These are phyloP conservation scores for Rousettus madagascariensis DNA, from an alignment of 2,797 vertebrate species.

Conservation along the genomic window DNA sequence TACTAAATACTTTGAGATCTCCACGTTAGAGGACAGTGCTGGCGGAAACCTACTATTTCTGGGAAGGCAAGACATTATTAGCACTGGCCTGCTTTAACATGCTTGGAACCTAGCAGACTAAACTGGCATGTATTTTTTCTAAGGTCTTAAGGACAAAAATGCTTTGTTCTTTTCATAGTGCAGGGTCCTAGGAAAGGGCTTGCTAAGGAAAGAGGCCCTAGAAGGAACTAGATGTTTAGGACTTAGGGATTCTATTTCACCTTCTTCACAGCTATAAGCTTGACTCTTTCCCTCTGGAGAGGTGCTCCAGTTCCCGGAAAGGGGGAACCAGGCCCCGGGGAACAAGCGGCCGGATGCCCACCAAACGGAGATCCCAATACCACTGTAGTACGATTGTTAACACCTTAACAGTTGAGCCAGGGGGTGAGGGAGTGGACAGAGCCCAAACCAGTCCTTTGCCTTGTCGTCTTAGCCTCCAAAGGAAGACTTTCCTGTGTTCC, in stretches of 20 bases:
- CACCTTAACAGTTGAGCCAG: background rate
- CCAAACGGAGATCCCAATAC: background rate
- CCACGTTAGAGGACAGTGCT: background rate
- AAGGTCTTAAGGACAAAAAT: background rate
- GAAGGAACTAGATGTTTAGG: background rate
- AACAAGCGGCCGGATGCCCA: background rate
- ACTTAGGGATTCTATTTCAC: background rate
- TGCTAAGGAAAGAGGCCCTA: background rate
- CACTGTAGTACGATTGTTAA: background rate
- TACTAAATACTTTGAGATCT: background rate
- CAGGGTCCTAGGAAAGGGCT: background rate
- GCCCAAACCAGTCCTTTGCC: background rate
- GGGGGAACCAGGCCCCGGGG: background rate
- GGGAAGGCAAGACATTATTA: background rate
- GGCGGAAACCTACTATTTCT: background rate
- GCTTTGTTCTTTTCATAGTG: background rate
- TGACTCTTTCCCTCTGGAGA: background rate
- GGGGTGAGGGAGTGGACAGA: too few relatives aligned
- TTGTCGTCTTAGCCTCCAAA: background rate
- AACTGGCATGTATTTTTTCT: background rate
- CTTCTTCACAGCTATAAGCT: background rate
- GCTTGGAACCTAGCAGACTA: background rate
- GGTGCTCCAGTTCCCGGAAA: background rate
- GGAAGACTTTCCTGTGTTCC: background rate
- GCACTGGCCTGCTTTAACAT: background rate